Base-by-base conservation (phyloP, 2,888 invertebrate species). In the Hydrotaea diabolus region DNA sequence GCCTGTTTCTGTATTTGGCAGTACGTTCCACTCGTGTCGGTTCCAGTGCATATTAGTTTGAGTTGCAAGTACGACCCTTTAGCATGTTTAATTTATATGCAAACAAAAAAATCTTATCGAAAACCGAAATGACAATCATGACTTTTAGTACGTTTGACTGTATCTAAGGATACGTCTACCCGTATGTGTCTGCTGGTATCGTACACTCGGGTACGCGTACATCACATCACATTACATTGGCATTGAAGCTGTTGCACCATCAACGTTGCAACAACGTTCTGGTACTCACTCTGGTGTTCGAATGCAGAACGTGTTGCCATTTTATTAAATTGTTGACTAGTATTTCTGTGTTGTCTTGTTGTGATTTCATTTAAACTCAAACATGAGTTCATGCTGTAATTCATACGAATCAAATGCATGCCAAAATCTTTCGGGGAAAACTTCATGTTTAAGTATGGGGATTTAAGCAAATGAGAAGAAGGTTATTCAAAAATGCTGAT, bases 21-120 rank as follows among this genome's bases (percentile, higher is more conserved):
- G 7, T 31, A 7, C 31, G 62, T 43, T 66, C 39, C 19, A 43
- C 66, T 11, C 36, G n/a, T 9, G 66, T 31, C 31, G 2, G 31
- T 26, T 43, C 43, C 43, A 66, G 66, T 59, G 13, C 17, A 73
- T 72, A 80, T 76, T 76, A 77, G 73, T 83, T 80, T 57, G 57
- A 55, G 53, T 64, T 76, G 71, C 74, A 64, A 46, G 21, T 19
- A 76, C 39, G 75, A 79, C 78, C 76, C 73, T 69, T 82, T 78
- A 76, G 76, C 78, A 79, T 76, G 72, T 43, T 66, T 43, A 66
- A 66, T 66, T 66, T 43, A 66, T 43, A 43, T 66, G 43, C 66
- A 66, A 66, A 66, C 43, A 66, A 66, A 66, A n/a, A 39, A 66
- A 66, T 66, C 66, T 66, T 66, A 43, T 66, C 43, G 21, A 66